Evolutionary conservation across 2,113 vertebrate species (phyloP).

Genomic region (Chlorodrepanis virens): DNA sequence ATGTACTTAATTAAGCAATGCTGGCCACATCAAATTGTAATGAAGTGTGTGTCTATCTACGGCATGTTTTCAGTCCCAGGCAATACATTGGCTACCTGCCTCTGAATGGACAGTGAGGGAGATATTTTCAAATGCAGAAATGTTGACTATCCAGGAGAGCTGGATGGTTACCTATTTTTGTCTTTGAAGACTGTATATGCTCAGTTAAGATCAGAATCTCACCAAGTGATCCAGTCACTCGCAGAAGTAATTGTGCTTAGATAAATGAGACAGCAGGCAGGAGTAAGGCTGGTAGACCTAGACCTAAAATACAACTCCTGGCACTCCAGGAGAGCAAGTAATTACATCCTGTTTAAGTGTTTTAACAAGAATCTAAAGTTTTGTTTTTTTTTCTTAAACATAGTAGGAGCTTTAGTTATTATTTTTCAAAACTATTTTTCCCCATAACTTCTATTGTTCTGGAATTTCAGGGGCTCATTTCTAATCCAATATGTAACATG

Average conservation of each 20-base stretch:
- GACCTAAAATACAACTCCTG: not conserved
- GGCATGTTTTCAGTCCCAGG: not conserved
- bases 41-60: not conserved
- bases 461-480: constrained; percentile 72
- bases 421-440: constrained; percentile 72
- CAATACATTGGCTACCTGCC: not conserved
- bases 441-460: constrained; percentile 57
- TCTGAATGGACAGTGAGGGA: not conserved
- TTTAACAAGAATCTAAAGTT: constrained; percentile 45
- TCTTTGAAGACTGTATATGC: not conserved
- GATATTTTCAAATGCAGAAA: not conserved
- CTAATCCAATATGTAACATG: constrained; percentile 86
- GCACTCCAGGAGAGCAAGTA: not conserved
- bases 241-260: not conserved
- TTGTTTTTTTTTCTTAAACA: constrained; percentile 4
- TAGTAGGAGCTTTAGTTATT: constrained; percentile 15
- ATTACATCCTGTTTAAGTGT: constrained; percentile 1
- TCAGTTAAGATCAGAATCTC: not conserved
- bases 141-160: not conserved
- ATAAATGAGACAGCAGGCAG: not conserved
- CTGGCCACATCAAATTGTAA: constrained; percentile 33
- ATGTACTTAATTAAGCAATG: constrained; percentile 5
- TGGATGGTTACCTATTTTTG: not conserved
- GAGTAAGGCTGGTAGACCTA: not conserved
- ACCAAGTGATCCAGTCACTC: not conserved